Evolutionary conservation across 2,888 invertebrate species (phyloP), one percentile per base, ranked within the genome.

Genomic region (Toxonevra muliebris): DNA sequence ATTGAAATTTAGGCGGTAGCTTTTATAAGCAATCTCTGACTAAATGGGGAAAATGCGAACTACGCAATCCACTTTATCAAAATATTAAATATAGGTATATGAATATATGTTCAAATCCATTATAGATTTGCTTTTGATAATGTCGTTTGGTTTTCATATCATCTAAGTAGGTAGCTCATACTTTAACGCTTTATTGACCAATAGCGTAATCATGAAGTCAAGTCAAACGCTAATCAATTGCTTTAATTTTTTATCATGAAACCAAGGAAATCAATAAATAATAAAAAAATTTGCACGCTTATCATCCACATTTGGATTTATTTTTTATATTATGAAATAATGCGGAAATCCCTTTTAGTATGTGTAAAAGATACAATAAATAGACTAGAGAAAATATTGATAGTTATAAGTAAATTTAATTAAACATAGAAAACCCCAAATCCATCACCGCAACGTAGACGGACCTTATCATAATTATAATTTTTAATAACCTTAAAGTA

Each of bases 11-110:
- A 50, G 57, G 17, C 66, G 70, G 69, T 72, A 69, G 69, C 76
- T 77, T 78, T 76, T 78, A 78, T 78, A 78, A 75, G 59, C 66
- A 65, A 52, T 68, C 55, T 4, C 48, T n/a, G 48, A n/a, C n/a
- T 13, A n/a, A 48, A 48, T 13, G 48, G 48, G 45, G 48, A 13
- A 48, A n/a, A 48, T 0, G 13, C 15, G 15, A 42, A 40, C 30
- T 41, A 15, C 17, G 12, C 15, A 43, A 48, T 15, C 17, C 40
- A 59, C 10, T 17, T 15, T 30, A 45, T 61, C 11, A 61, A 20
- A 45, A 41, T 5, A 30, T n/a, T 12, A 40, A n/a, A 11, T 5
- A 12, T 40, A 43, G 43, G 8, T 17, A 45, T 15, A 48, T 2
- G 48, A 10, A 8, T 48, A 5, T 48, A n/a, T 48, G 5, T n/a